Evolutionary conservation across 2,888 invertebrate species (phyloP), one percentile per base, ranked within the genome.

Genomic region (Acanthosepion pharaonis): DNA sequence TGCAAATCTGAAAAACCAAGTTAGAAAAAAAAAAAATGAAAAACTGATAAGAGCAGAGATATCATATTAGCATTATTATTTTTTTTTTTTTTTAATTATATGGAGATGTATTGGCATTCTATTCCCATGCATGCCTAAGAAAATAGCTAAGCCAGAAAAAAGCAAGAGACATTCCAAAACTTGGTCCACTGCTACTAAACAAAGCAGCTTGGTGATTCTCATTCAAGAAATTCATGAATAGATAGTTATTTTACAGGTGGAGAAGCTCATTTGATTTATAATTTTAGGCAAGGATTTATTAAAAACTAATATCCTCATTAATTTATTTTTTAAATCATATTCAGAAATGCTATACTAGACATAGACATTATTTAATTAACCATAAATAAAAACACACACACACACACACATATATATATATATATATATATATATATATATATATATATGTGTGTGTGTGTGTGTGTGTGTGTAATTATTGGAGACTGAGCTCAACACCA

Each of bases 121-220:
- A n/a, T n/a, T 78, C 78, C 78, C 78, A 78, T 78, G 78, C 78
- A 78, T 33, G n/a, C 42, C 78, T n/a, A n/a, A 78, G n/a, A 78
- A 78, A n/a, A 78, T n/a, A 78, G 78, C 78, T 33, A n/a, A 78
- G 78, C 78, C 78, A 78, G 28, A 64, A 25, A 23, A 23, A 25
- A 78, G 78, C 78, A 78, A 78, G 11, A 78, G 78, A n/a, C 78
- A 78, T 78, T 78, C 78, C 78, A 59, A 59, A 59, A 59, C 23
- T n/a, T 33, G 78, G 78, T 78, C 78, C 78, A 33, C 59, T 23
- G 59, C 59, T 59, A 59, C 78, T 78, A 78, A 78, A 78, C n/a
- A 78, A 78, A 78, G 33, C 78, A 78, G n/a, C 33, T n/a, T 78
- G n/a, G n/a, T 78, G 78, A n/a, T 78, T 78, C 78, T 78, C 78